Percentiles rank a stretch among this genome's conserved stretches.
Conservation (phyloP, 1,140 invertebrate species). For the Drosophila sp. region DNA sequence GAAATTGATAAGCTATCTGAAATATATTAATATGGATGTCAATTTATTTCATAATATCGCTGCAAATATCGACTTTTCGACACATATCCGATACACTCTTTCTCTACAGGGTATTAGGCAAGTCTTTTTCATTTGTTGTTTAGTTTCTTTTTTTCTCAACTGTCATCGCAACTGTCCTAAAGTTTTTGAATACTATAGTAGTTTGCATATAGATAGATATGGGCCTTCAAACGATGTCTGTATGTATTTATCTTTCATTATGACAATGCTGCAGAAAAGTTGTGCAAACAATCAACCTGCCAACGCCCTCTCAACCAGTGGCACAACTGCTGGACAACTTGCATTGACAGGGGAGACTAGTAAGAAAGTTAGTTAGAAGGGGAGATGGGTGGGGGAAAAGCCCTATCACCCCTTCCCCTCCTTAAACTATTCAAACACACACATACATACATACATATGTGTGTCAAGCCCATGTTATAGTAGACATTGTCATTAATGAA, state of each 20-base stretch:
- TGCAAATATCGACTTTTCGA: no score
- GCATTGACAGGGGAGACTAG: conserved; percentile 31
- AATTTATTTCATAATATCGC: no score
- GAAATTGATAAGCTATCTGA: no score
- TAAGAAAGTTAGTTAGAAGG: background rate
- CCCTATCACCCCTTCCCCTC: conserved; percentile 10
- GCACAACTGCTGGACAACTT: conserved; percentile 3
- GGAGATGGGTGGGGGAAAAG: background rate
- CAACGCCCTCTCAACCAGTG: conserved; percentile 54
- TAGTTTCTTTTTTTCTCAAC: conserved; percentile 22
- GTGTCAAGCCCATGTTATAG: conserved; percentile 34
- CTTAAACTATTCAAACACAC: conserved; percentile 6
- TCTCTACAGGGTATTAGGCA: background rate
- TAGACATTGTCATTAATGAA: conserved; percentile 53
- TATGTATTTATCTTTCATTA: conserved; percentile 74
- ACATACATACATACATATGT: conserved; percentile 29
- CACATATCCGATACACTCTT: background rate
- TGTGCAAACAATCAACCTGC: conserved; percentile 75
- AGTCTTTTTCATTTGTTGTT: background rate
- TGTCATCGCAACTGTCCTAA: conserved; percentile 38
- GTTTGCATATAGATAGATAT: conserved; percentile 18
- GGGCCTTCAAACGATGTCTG: conserved; percentile 14
- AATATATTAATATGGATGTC: no score
- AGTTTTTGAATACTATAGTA: conserved; percentile 37
- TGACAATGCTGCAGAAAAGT: conserved; percentile 75